Conservation (phyloP, 2,113 vertebrate species). For the Sander vitreus region DNA sequence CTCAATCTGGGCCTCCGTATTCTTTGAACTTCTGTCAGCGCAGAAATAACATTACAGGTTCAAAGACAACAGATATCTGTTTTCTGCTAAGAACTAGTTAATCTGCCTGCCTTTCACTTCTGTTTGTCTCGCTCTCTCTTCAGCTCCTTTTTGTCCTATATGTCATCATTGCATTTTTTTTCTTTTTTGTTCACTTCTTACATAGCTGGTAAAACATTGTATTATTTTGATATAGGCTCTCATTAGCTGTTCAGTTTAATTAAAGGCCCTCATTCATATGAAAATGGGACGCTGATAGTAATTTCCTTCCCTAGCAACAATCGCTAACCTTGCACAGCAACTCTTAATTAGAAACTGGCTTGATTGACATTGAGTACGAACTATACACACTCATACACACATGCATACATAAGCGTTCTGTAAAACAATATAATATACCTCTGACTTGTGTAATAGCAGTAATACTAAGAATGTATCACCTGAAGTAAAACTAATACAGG, state of each 20-base stretch:
- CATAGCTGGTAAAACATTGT: conserved; percentile 71
- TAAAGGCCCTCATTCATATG: conserved; percentile 92
- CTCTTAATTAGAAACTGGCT: conserved; percentile 89
- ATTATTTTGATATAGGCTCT: conserved; percentile 83
- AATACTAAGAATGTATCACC: neutral
- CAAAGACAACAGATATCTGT: conserved; percentile 80
- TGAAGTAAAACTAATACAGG: neutral
- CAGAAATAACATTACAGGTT: conserved; percentile 79
- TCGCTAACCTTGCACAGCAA: conserved; percentile 88
- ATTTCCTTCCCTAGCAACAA: conserved; percentile 90
- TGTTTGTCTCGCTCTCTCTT: conserved; percentile 43
- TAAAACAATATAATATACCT: conserved; percentile 25
- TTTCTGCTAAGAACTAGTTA: conserved; percentile 72
- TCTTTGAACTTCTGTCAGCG: conserved; percentile 76
- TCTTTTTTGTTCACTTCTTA: conserved; percentile 65
- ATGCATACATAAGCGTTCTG: conserved; percentile 49
- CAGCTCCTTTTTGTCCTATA: conserved; percentile 60
- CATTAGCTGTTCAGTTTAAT: conserved; percentile 87
- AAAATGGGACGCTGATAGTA: conserved; percentile 91
- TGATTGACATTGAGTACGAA: conserved; percentile 72
- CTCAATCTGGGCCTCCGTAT: conserved; percentile 62
- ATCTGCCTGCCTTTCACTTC: conserved; percentile 69
- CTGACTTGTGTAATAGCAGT: neutral
- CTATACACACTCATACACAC: conserved; percentile 39
- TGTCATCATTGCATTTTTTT: conserved; percentile 56